These are phyloP conservation scores for Smittia aterrima DNA, from an alignment of 2,888 invertebrate species.

Conservation along the genomic window DNA sequence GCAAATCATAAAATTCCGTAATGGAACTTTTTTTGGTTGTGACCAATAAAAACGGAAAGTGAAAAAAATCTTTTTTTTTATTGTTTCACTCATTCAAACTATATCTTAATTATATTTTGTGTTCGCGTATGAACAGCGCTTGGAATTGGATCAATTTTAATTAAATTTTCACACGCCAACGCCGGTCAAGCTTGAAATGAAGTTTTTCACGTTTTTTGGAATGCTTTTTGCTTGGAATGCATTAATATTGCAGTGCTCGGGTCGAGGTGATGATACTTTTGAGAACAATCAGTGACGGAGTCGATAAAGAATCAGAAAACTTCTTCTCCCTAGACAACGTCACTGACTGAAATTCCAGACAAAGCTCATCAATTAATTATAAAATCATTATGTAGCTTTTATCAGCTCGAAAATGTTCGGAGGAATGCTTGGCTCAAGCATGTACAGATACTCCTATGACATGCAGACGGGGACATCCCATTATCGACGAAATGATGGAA, in stretches of 20 bases:
- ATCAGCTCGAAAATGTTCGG: not conserved
- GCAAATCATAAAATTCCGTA: no score
- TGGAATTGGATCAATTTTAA: not conserved
- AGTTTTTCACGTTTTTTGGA: not conserved
- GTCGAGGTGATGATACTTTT: not conserved
- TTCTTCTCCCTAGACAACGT: no score
- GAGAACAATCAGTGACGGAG: no score
- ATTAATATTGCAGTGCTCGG: not conserved
- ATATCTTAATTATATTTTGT: not conserved
- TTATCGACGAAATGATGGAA: slow-evolving; percentile 8
- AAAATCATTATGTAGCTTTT: no score
- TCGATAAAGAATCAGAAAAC: no score
- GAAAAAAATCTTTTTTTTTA: no score
- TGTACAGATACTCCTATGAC: slow-evolving; percentile 13
- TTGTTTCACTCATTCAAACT: no score
- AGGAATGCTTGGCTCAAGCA: slow-evolving; percentile 1
- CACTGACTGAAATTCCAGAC: no score
- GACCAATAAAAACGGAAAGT: no score
- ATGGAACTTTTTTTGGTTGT: no score
- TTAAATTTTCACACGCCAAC: not conserved
- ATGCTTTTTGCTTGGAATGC: slow-evolving; percentile 6
- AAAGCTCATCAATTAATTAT: no score
- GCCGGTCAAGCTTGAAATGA: not conserved
- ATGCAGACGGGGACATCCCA: slow-evolving; percentile 23
- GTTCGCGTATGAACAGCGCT: not conserved